phyloP scores from a whole-genome alignment of 1,140 invertebrate genomes.

The Thaumatotibia leucotreta region DNA sequence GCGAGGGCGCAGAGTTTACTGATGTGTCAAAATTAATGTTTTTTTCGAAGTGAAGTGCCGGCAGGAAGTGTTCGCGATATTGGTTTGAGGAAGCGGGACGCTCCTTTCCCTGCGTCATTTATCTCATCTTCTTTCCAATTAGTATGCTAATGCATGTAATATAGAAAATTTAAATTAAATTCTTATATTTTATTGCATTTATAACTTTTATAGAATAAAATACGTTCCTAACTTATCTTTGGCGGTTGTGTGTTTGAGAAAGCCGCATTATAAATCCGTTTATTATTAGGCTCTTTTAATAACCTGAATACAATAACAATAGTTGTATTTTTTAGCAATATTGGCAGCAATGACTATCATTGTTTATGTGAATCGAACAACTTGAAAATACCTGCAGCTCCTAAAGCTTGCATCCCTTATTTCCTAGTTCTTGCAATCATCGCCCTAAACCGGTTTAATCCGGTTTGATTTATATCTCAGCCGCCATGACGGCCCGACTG shows the following conservation, averaged over 20 bases:
- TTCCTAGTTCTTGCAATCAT: conserved; percentile 43
- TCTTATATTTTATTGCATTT: too few species aligned
- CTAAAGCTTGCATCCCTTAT: not conserved
- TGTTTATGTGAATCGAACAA: too few species aligned
- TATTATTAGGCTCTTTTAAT: too few species aligned
- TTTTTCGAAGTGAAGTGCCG: conserved; percentile 47
- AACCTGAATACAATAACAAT: too few species aligned
- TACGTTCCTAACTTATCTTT: too few species aligned
- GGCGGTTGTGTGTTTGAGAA: too few species aligned
- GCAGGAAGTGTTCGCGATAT: not conserved
- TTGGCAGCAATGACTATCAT: too few species aligned
- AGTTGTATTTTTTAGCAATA: too few species aligned
- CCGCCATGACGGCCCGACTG: conserved; percentile 41
- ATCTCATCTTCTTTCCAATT: not conserved
- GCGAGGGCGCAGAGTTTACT: conserved; percentile 45
- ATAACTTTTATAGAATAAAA: too few species aligned
- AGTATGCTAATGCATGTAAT: not conserved
- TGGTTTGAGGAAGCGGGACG: not conserved
- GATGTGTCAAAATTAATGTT: conserved; percentile 69
- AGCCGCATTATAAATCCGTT: too few species aligned
- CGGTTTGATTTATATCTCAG: conserved; percentile 56
- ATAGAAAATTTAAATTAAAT: too few species aligned
- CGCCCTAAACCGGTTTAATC: conserved; percentile 56
- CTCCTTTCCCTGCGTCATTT: not conserved
- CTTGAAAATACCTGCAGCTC: not conserved